Conservation (phyloP, 2,888 invertebrate species). For the Caenorhabditis sp. region DNA sequence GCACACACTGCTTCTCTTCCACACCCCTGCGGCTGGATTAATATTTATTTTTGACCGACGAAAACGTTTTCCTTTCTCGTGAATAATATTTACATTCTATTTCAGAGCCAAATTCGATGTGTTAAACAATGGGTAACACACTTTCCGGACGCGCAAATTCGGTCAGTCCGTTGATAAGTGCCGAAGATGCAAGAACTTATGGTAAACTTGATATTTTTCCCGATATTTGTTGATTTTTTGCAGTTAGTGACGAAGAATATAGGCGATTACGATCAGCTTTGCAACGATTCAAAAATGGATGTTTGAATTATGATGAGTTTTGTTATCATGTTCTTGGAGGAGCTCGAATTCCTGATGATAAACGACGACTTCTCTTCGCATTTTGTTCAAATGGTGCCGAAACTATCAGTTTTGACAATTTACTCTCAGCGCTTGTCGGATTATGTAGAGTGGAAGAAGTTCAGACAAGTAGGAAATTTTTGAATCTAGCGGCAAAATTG, state of each 20-base stretch:
- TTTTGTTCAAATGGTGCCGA: constrained; percentile 51
- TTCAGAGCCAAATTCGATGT: constrained; percentile 13
- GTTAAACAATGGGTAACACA: constrained; percentile 37
- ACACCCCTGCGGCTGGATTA: not conserved
- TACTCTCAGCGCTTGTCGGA: constrained; percentile 53
- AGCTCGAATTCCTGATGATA: constrained; percentile 49
- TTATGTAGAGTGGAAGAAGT: constrained; percentile 51
- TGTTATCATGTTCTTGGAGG: constrained; percentile 52
- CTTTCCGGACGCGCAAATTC: constrained; percentile 24
- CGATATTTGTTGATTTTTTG: no score
- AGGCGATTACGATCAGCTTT: constrained; percentile 46
- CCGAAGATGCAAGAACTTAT: constrained; percentile 31
- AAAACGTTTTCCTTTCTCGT: not conserved
- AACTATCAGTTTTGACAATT: constrained; percentile 49
- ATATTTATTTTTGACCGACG: not conserved
- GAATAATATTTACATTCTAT: constrained; percentile 3
- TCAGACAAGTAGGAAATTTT: constrained; percentile 40
- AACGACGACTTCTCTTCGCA: constrained; percentile 39
- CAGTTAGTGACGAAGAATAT: constrained; percentile 56
- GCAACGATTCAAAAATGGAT: constrained; percentile 49
- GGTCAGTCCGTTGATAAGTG: constrained; percentile 38
- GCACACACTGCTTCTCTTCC: constrained; percentile 17
- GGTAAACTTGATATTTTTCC: constrained; percentile 22
- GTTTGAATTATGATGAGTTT: constrained; percentile 50
- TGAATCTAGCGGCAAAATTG: no score